phyloP scores from a whole-genome alignment of 1,140 invertebrate species.

The Pseudomyrmex cubaensis region DNA sequence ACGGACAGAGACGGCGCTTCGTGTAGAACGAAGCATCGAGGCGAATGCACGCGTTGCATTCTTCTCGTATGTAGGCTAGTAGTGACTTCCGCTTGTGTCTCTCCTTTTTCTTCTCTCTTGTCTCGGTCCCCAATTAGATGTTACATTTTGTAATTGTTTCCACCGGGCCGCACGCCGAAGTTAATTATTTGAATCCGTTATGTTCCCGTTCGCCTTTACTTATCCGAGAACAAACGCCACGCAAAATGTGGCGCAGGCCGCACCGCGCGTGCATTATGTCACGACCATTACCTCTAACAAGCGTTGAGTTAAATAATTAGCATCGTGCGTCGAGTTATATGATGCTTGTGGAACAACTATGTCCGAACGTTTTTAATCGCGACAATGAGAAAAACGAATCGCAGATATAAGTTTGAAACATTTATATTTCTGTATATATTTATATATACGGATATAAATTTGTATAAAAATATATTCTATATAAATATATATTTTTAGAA shows the following conservation, averaged over 20 bases:
- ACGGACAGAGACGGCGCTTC: constrained; percentile 42
- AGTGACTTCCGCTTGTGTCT: constrained; percentile 40
- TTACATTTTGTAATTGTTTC: constrained; percentile 75
- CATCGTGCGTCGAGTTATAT: constrained; percentile 5
- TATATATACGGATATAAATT: no score
- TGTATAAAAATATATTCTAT: no score
- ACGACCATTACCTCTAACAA: constrained; percentile 72
- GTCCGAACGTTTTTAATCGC: not conserved
- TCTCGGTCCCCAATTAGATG: constrained; percentile 62
- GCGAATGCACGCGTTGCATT: constrained; percentile 27
- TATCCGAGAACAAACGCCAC: constrained; percentile 42
- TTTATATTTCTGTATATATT: no score
- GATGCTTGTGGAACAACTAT: not conserved
- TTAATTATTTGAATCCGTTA: constrained; percentile 77
- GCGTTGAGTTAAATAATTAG: constrained; percentile 72
- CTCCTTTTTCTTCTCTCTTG: not conserved
- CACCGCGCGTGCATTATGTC: constrained; percentile 61
- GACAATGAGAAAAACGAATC: not conserved
- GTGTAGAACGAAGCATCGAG: constrained; percentile 29
- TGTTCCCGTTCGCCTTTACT: constrained; percentile 67
- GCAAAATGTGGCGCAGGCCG: constrained; percentile 63
- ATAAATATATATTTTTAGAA: no score
- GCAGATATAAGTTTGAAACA: not conserved
- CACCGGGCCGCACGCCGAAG: constrained; percentile 53
- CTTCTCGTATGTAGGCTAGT: constrained; percentile 66